Conservation (phyloP, 2,797 vertebrate species). For the Streptopelia turtur region DNA sequence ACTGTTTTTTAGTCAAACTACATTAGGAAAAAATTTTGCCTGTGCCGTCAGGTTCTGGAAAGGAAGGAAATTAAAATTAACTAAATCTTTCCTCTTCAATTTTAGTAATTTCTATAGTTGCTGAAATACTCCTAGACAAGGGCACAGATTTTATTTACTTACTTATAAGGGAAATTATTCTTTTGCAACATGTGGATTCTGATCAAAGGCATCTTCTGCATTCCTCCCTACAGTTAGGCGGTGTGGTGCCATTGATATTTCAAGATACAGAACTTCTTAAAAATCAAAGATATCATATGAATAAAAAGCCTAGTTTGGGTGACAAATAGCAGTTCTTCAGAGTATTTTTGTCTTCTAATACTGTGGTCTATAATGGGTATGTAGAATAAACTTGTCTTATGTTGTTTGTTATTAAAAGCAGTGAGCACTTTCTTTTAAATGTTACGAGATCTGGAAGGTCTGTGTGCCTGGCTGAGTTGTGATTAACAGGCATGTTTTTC, state of each 20-base stretch:
- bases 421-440: conserved; percentile 62
- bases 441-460: neutral
- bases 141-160: neutral
- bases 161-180: neutral
- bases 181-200: neutral
- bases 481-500: conserved; percentile 4
- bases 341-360: conserved; percentile 3
- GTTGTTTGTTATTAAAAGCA: conserved; percentile 44
- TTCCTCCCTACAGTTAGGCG: neutral
- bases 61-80: neutral
- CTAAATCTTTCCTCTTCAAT: neutral
- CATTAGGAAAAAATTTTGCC: neutral
- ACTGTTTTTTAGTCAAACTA: neutral
- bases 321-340: neutral
- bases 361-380: neutral
- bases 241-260: neutral
- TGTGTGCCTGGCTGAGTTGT: neutral
- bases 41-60: neutral
- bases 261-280: neutral
- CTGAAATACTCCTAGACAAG: neutral
- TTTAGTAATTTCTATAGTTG: neutral
- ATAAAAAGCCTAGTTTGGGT: neutral
- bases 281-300: conserved; percentile 10
- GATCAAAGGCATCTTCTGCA: neutral
- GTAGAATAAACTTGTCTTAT: neutral